Percentiles rank a stretch among this genome's conserved stretches.
Conservation (phyloP, 2,888 invertebrate species). For the Linnaemya tessellans region DNA sequence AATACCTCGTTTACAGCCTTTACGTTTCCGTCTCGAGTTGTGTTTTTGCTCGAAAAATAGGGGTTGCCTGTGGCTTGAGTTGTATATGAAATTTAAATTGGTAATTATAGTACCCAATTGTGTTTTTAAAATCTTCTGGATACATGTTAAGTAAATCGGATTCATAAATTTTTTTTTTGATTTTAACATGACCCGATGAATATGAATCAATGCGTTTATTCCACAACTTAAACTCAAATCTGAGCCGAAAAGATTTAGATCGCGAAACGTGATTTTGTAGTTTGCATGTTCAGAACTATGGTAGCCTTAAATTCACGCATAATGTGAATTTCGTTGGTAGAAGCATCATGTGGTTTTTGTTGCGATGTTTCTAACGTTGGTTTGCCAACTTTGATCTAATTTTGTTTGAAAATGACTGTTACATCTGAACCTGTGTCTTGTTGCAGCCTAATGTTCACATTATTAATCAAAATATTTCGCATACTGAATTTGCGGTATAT, state of each 20-base stretch:
- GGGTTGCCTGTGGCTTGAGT: conserved; percentile 58
- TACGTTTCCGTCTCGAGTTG: conserved; percentile 64
- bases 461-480: conserved; percentile 35
- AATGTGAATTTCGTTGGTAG: conserved; percentile 42
- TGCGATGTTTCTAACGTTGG: too few relatives aligned
- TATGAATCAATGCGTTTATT: conserved; percentile 42
- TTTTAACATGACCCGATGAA: too few relatives aligned
- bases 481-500: neutral
- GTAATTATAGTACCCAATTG: too few relatives aligned
- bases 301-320: conserved; percentile 33
- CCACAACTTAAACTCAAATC: conserved; percentile 66
- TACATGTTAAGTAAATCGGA: too few relatives aligned
- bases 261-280: neutral
- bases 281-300: conserved; percentile 15
- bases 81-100: too few relatives aligned
- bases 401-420: too few relatives aligned
- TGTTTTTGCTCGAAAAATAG: conserved; percentile 62
- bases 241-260: conserved; percentile 53
- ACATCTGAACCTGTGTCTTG: too few relatives aligned
- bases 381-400: too few relatives aligned
- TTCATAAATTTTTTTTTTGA: too few relatives aligned
- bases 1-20: conserved; percentile 62
- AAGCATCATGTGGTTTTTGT: too few relatives aligned
- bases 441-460: too few relatives aligned
- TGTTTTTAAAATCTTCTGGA: too few relatives aligned